Evolutionary conservation across 2,797 vertebrate species (phyloP), one percentile per base, ranked within the genome.

Genomic region (Paedocypris micromegethes): DNA sequence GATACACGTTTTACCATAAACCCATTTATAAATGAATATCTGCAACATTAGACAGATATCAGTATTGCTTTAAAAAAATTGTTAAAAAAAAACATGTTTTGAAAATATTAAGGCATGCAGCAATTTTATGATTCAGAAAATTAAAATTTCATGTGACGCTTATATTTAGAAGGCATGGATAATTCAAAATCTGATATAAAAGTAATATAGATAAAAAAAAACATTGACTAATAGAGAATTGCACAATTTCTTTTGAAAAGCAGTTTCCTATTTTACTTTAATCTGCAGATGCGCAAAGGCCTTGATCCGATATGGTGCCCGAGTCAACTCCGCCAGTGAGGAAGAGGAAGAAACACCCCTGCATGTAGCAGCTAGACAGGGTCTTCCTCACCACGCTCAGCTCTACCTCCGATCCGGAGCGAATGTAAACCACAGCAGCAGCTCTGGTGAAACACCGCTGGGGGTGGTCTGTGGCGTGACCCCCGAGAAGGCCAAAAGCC

Each of bases 351-450:
- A 90, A 73, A 86, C 80, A 0, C 85, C 90, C 0, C 81, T 90
- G 77, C 89, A 91, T 3, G 62, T 89, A 72, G 92, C 86, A 0
- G 84, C 90, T 5, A 80, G 77, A 57, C 76, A 78, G 2, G 69
- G 81, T 6, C 87, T 92, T 39, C 73, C 61, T 0, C 72, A 80
- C 4, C 91, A 90, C 42, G 80, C 80, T 3, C 67, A 57, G 49
- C 87, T 91, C 64, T 92, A 89, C 73, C 82, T 92, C 59, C 66
- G 38, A 4, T 77, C 53, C 0, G 83, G 85, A 1, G 89, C 90
- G 0, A 0, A 0, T 0, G 72, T 88, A 3, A 73, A 92, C 0
- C 53, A 70, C 0, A 74, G 73, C 70, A 90, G 82, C 40, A 0
- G 8, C 0, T 75, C 38, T 0, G 78, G 79, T 0, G 89, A 90